Percentiles rank a stretch among this genome's conserved stretches.
Conservation (phyloP, 1,140 invertebrate species). For the Halictus rubicundus region DNA sequence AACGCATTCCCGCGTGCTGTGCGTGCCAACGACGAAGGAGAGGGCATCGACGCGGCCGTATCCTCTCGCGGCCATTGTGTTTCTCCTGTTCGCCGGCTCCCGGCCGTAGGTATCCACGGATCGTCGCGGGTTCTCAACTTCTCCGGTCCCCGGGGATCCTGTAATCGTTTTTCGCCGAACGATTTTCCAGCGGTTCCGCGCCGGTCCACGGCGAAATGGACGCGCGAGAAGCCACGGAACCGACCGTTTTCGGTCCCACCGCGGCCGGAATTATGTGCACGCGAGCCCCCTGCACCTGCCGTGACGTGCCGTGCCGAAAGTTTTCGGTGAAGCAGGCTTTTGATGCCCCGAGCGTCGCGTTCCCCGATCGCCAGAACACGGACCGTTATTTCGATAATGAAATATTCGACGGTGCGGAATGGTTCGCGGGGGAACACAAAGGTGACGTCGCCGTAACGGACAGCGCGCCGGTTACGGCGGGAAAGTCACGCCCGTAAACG, state of each 20-base stretch:
- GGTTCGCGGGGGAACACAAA: not conserved
- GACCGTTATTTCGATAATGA: slow-evolving; percentile 17
- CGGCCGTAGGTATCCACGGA: slow-evolving; percentile 64
- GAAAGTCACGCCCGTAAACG: not conserved
- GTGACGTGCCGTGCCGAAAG: slow-evolving; percentile 51
- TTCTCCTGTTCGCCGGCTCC: slow-evolving; percentile 67
- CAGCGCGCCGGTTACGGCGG: not conserved
- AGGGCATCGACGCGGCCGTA: slow-evolving; percentile 62
- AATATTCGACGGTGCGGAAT: not conserved
- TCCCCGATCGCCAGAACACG: slow-evolving; percentile 30
- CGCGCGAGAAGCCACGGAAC: not conserved
- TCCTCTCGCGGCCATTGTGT: slow-evolving; percentile 64
- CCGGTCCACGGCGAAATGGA: not conserved
- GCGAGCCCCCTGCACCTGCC: slow-evolving; percentile 32
- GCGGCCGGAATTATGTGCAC: slow-evolving; percentile 57
- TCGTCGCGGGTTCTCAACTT: slow-evolving; percentile 72
- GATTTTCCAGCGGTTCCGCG: slow-evolving; percentile 20
- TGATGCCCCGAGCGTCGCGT: not conserved
- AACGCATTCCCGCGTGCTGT: slow-evolving; percentile 75
- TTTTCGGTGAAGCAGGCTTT: not conserved
- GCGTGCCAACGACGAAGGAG: slow-evolving; percentile 69
- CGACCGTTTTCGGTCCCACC: not conserved
- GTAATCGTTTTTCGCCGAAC: not conserved
- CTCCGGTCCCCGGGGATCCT: not conserved
- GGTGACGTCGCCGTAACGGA: not conserved